These are phyloP conservation scores for Tringa solitaria DNA, from an alignment of 2,113 vertebrate genomes.

Conservation along the genomic window DNA sequence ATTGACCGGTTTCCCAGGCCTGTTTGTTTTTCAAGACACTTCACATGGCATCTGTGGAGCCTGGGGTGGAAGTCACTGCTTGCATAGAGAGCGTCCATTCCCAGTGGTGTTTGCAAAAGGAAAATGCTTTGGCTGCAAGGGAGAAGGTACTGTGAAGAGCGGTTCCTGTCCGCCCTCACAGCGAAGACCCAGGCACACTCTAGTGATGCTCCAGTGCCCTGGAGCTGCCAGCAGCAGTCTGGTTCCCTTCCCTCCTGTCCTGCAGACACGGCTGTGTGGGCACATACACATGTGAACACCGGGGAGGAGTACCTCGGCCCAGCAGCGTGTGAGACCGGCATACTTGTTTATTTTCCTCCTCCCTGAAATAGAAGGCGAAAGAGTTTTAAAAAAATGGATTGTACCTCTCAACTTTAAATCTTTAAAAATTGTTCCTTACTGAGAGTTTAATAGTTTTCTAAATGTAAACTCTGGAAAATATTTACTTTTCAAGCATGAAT, in stretches of 20 bases:
- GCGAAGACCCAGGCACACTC: neutral
- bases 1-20: neutral
- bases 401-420: conserved; percentile 42
- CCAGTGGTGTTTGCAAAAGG: neutral
- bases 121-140: neutral
- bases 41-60: neutral
- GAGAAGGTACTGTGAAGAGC: neutral
- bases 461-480: conserved; percentile 28
- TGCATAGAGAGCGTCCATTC: neutral
- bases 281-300: fast-evolving
- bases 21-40: neutral
- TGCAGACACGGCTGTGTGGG: fast-evolving
- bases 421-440: conserved; percentile 43
- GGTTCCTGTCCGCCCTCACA: neutral
- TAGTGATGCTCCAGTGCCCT: neutral
- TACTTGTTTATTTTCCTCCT: neutral
- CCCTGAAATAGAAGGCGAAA: neutral
- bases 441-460: conserved; percentile 60
- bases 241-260: neutral
- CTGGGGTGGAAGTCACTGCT: neutral
- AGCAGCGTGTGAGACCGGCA: neutral
- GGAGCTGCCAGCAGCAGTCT: neutral
- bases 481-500: conserved; percentile 63
- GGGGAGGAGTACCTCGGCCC: neutral
- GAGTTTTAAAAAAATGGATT: conserved; percentile 18